Percentiles rank a stretch among this genome's conserved stretches.
Evolutionary conservation across 2,888 invertebrate genomes (phyloP).

Genomic region (Athalia rosae): DNA sequence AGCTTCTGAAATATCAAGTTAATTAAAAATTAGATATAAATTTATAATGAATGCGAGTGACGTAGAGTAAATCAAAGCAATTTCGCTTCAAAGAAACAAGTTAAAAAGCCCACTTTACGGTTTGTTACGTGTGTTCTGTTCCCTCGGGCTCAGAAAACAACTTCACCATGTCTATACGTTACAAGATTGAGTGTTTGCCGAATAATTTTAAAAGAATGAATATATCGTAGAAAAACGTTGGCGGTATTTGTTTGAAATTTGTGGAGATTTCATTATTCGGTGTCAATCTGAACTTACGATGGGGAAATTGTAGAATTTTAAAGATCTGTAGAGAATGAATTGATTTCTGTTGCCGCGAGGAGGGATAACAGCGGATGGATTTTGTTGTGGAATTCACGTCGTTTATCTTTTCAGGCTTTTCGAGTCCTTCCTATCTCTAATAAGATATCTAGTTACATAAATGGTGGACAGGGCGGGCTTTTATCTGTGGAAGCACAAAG

Average conservation of each 20-base stretch:
- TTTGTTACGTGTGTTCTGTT: neutral
- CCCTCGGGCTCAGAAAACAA: too few species aligned
- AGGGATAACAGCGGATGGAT: neutral
- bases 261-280: neutral
- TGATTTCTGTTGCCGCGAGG: neutral
- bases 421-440: slow-evolving; percentile 14
- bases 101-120: neutral
- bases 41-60: slow-evolving; percentile 13
- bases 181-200: neutral
- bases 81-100: neutral
- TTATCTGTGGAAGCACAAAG: too few species aligned
- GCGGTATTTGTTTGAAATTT: too few species aligned
- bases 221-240: neutral
- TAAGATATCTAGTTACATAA: too few species aligned
- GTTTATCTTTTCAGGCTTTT: slow-evolving; percentile 7
- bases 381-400: slow-evolving; percentile 2
- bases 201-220: neutral
- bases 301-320: neutral
- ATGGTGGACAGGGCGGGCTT: too few species aligned
- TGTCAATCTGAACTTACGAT: neutral
- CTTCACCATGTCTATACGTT: too few species aligned
- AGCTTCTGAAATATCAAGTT: slow-evolving; percentile 10
- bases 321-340: neutral
- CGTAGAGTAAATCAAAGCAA: slow-evolving; percentile 5
- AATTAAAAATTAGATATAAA: slow-evolving; percentile 10